These are phyloP conservation scores for Potamarius usumacintae DNA, from an alignment of 2,113 vertebrate genomes.

Conservation along the genomic window DNA sequence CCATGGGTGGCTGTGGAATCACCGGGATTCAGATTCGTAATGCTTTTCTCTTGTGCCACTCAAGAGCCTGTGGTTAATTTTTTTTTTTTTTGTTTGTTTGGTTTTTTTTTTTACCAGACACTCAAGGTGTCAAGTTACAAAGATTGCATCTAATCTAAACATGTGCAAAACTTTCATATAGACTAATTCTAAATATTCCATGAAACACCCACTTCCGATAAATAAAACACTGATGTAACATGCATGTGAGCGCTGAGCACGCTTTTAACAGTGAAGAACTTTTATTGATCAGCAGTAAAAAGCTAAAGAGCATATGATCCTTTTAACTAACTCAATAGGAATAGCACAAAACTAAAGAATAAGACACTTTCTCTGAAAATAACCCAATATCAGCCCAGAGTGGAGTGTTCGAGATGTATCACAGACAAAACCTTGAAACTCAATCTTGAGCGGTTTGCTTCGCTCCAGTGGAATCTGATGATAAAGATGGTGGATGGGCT, in stretches of 20 bases:
- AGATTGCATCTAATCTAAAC: background rate
- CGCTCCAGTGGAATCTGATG: conserved; percentile 54
- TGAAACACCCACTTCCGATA: background rate
- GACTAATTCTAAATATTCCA: background rate
- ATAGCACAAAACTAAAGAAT: background rate
- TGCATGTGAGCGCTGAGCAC: background rate
- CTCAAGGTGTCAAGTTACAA: background rate
- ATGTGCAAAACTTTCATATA: background rate
- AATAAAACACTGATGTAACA: background rate
- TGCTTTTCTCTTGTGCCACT: background rate
- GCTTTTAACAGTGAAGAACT: background rate
- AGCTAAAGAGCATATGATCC: conserved; percentile 11
- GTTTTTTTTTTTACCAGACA: background rate
- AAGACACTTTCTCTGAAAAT: conserved; percentile 7
- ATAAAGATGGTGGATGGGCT: conserved; percentile 60
- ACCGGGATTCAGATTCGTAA: background rate
- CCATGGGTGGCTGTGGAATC: background rate
- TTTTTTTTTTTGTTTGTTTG: too few relatives aligned
- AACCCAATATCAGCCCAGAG: conserved; percentile 9
- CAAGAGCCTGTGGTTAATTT: background rate
- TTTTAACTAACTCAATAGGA: conserved; percentile 7
- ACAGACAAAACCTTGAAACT: conserved; percentile 55
- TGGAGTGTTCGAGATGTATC: background rate
- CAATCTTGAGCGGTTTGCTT: conserved; percentile 59
- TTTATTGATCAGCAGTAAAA: background rate